These are phyloP conservation scores for Telmatochromis sp. DNA, from an alignment of 2,113 vertebrate genomes.

Conservation along the genomic window DNA sequence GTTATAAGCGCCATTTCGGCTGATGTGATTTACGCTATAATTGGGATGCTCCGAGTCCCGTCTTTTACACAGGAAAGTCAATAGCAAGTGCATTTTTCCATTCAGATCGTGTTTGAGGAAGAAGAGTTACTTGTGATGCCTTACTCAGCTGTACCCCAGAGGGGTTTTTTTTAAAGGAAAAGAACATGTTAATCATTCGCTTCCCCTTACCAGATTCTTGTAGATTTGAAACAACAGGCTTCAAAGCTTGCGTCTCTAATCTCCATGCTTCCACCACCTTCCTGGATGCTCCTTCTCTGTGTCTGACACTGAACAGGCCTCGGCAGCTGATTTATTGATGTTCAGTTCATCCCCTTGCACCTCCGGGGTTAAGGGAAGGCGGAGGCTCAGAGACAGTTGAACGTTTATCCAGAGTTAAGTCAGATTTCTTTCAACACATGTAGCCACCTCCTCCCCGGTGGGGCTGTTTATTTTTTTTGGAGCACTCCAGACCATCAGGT, in stretches of 20 bases:
- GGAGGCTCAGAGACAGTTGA: constrained; percentile 30
- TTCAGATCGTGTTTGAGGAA: neutral
- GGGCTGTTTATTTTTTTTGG: neutral
- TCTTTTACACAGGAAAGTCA: neutral
- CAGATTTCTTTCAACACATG: constrained; percentile 54
- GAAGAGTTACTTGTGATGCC: neutral
- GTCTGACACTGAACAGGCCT: constrained; percentile 54
- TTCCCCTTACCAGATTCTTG: neutral
- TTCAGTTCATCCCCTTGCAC: constrained; percentile 43
- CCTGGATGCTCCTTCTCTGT: constrained; percentile 25
- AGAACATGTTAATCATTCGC: neutral
- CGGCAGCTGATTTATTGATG: constrained; percentile 50
- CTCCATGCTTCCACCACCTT: neutral
- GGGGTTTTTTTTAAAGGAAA: rapidly evolving
- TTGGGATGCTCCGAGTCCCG: neutral
- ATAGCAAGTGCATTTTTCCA: neutral
- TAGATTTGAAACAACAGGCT: constrained; percentile 13
- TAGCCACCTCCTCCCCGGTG: constrained; percentile 19
- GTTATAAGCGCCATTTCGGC: neutral
- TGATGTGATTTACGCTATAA: neutral
- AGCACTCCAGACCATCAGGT: constrained; percentile 40
- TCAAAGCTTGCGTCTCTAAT: constrained; percentile 8
- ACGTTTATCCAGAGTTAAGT: constrained; percentile 57
- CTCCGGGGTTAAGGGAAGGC: constrained; percentile 47
- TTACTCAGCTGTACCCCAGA: neutral